These are phyloP conservation scores for Drosophila pallidifrons DNA, from an alignment of 1,140 invertebrate genomes.

Conservation along the genomic window DNA sequence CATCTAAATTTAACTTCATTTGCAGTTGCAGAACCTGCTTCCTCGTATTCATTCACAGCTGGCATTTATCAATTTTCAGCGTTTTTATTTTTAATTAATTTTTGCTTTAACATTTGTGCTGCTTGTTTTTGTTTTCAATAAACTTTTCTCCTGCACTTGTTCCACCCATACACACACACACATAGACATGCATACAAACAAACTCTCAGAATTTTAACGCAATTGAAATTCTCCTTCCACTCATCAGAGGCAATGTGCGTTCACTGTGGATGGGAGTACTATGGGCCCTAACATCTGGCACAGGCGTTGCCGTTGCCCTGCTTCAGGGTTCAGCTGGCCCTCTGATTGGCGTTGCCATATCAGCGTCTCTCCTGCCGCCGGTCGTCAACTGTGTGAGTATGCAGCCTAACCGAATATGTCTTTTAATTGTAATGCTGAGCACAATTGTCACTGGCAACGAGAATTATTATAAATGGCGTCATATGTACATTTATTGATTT, in stretches of 20 bases:
- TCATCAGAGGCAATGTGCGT: slow-evolving; percentile 88
- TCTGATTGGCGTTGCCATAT: slow-evolving; percentile 95
- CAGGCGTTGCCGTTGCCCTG: slow-evolving; percentile 93
- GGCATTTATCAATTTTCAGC: slow-evolving; percentile 59
- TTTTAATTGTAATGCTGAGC: slow-evolving; percentile 50
- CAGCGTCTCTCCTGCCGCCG: slow-evolving; percentile 94
- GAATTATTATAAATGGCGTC: background rate
- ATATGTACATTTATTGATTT: background rate
- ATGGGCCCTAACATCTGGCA: slow-evolving; percentile 90
- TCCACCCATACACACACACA: background rate
- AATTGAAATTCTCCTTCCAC: slow-evolving; percentile 42
- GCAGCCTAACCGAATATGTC: slow-evolving; percentile 2
- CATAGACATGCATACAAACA: background rate
- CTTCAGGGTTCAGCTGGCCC: slow-evolving; percentile 94
- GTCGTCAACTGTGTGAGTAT: slow-evolving; percentile 93
- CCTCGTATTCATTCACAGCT: slow-evolving; percentile 19
- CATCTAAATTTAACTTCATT: slow-evolving; percentile 71
- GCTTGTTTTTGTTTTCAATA: slow-evolving; percentile 38
- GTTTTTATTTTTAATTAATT: slow-evolving; percentile 76
- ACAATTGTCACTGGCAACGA: slow-evolving; percentile 23
- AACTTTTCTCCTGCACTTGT: background rate
- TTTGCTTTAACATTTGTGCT: slow-evolving; percentile 22
- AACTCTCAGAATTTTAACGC: background rate
- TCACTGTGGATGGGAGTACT: slow-evolving; percentile 90
- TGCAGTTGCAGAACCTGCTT: slow-evolving; percentile 34